Percentiles rank a stretch among this genome's conserved stretches.
Evolutionary conservation across 2,888 invertebrate genomes (phyloP).

Genomic region (Carterocephalus palaemon): DNA sequence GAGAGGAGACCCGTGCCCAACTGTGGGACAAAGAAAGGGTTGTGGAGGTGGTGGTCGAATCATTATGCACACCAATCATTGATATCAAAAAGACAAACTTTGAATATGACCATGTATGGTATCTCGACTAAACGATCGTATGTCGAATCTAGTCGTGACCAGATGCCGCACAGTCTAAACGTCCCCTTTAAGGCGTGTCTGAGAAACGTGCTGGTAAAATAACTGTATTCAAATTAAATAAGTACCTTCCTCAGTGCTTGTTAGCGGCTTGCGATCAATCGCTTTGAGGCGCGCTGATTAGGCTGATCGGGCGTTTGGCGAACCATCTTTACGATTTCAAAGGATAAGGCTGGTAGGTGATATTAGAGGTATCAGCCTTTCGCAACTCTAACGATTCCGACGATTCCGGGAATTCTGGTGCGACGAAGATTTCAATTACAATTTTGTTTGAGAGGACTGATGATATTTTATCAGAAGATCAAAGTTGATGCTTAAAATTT

Average conservation of each 20-base stretch:
- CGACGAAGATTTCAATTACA: no score
- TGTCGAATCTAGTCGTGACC: no score
- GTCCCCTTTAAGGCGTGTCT: constrained; percentile 29
- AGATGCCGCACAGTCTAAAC: constrained; percentile 6
- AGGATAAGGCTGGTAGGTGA: constrained; percentile 21
- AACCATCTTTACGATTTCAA: constrained; percentile 23
- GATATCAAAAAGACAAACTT: no score
- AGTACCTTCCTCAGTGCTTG: constrained; percentile 24
- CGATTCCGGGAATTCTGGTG: constrained; percentile 1
- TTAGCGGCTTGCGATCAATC: constrained; percentile 26
- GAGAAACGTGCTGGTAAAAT: constrained; percentile 30
- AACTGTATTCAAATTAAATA: constrained; percentile 29
- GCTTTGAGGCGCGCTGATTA: constrained; percentile 22
- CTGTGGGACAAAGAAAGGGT: no score
- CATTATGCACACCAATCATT: no score
- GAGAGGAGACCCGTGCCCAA: no score
- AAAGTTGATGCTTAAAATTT: no score
- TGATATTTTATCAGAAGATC: no score
- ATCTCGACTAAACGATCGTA: no score
- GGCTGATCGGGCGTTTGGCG: constrained; percentile 24
- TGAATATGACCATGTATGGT: no score
- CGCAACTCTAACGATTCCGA: constrained; percentile 17
- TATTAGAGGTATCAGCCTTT: constrained; percentile 23
- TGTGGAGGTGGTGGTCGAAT: no score
- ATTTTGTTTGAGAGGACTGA: no score